Evolutionary conservation across 2,113 vertebrate species (phyloP), one percentile per base, ranked within the genome.

Genomic region (Garra rufa): DNA sequence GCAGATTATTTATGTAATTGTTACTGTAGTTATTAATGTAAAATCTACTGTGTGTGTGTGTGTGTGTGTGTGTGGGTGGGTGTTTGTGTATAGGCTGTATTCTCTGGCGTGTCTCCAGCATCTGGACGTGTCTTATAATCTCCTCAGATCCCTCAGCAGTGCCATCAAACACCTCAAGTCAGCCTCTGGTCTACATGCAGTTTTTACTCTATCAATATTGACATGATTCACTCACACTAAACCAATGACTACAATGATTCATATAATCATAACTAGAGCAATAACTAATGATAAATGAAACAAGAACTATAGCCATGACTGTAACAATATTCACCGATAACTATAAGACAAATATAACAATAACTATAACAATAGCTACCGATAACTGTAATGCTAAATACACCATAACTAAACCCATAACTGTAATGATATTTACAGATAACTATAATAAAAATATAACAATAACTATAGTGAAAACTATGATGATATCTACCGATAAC

Each of bases 111-210:
- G 65, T 76, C 87, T 95, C 83, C 67, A 92, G 75, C 73, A 87
- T 43, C 90, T 94, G 70, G 91, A 94, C 83, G 0, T 93, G 81
- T 91, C 91, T 74, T 93, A 87, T 84, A 93, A 94, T 78, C 81
- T 87, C 81, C 83, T 93, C 81, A 79, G 74, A 57, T 76, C 46
- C 74, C 91, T 95, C 91, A 86, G 92, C 83, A 91, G 83, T 63
- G 92, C 89, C 24, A 92, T 94, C 67, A 84, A 85, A 34, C 92
- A 89, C 50, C 90, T 94, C 83, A 93, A 92, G 91, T 93, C 89
- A 69, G 34, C 0, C 65, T 78, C 41, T 78, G 76, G 48, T 77
- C 14, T 50, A n/a, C n/a, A n/a, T n/a, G n/a, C n/a, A n/a, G n/a
- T n/a, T n/a, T n/a, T n/a, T n/a, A n/a, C 6, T 15, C 4, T 6